Percentiles rank a stretch among this genome's conserved stretches.
Conservation (phyloP, 1,140 invertebrate species). For the Adoxophyes honmai region DNA sequence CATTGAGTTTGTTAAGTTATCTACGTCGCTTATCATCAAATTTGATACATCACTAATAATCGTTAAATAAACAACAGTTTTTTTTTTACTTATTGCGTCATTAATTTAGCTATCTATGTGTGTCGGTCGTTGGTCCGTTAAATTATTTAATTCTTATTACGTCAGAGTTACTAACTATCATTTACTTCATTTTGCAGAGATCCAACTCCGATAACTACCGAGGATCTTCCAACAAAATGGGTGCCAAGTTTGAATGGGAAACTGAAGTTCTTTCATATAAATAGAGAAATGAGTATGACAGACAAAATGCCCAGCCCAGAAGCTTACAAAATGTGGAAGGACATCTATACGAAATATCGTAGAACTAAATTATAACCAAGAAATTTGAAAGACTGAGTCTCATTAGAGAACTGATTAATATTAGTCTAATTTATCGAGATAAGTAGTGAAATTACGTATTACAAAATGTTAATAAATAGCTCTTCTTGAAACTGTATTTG, state of each 20-base stretch:
- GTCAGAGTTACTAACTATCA: too few species aligned
- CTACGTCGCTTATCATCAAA: not conserved
- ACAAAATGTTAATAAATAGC: too few species aligned
- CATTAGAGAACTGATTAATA: too few species aligned
- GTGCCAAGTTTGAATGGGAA: not conserved
- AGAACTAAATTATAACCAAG: not conserved
- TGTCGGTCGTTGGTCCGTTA: too few species aligned
- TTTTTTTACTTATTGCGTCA: not conserved
- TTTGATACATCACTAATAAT: not conserved
- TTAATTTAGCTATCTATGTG: not conserved
- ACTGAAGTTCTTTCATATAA: not conserved
- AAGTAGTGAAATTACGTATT: too few species aligned
- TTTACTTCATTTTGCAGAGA: not conserved
- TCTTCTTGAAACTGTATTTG: too few species aligned
- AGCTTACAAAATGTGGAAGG: conserved; percentile 1
- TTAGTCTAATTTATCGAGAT: too few species aligned
- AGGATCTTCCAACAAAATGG: not conserved
- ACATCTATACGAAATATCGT: not conserved
- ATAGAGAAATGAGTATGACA: not conserved
- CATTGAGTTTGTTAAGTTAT: too few species aligned
- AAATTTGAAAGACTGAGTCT: too few species aligned
- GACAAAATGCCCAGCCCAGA: not conserved
- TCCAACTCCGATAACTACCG: not conserved
- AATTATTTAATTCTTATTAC: too few species aligned
- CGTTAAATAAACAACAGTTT: not conserved